Evolutionary conservation across 2,113 vertebrate genomes (phyloP), one percentile per base, ranked within the genome.

Genomic region (Baryphthengus martii): DNA sequence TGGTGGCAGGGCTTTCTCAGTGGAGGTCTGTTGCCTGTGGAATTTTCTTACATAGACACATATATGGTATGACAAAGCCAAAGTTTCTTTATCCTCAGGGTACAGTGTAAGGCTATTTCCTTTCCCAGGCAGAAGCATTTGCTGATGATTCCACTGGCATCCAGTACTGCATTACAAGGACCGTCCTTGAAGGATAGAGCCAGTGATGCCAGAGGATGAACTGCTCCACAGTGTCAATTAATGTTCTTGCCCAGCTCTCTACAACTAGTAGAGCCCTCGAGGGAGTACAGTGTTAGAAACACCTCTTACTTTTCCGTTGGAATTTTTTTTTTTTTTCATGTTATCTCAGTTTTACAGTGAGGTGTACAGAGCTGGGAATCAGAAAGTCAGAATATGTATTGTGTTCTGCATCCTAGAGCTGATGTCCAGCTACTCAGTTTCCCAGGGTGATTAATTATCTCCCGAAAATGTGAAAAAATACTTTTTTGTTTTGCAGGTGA

Each of bases 1-100:
- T 97, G 97, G 95, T 97, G 93, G 93, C 95, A 96, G 93, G 78
- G 77, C 91, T 94, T 67, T 95, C 95, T 96, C 96, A 91, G 90
- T 80, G 94, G 94, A 96, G 96, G 95, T 95, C 93, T 50, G 75
- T 55, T 91, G 83, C 47, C 91, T 88, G 73, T 85, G 89, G 95
- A 96, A 91, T 91, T 92, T 84, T 94, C 90, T 88, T 93, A 82
- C 85, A 82, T 72, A 91, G 89, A 93, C 67, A 73, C 79, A 93
- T 77, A 84, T 80, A 78, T 71, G 72, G 84, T 82, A 93, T 92
- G 91, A 95, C 90, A 96, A 97, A 95, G 79, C 88, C 93, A 67
- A 68, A 90, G 78, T 86, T 94, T 94, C 85, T 94, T 92, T 97
- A 74, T 96, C 93, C 95, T 96, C 91, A 18, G 97, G 97, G 86